Evolutionary conservation across 2,797 vertebrate species (phyloP).

Genomic region (Ptychobarbus kaznakovi): DNA sequence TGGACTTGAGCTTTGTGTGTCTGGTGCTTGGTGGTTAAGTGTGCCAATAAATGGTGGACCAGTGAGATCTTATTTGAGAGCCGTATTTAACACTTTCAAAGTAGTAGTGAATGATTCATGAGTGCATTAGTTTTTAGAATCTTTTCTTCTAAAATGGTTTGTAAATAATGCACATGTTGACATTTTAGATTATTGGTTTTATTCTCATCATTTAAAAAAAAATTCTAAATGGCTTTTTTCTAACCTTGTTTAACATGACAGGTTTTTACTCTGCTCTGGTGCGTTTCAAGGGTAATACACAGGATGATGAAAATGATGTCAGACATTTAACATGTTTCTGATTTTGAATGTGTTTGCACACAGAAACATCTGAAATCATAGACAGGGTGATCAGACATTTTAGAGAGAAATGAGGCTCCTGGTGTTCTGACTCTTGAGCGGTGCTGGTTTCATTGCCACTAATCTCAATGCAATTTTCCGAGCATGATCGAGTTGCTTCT

Average conservation of each 20-base stretch:
- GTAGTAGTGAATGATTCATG: background rate
- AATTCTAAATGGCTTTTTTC: constrained; percentile 39
- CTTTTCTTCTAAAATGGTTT: background rate
- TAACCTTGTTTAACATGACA: constrained; percentile 70
- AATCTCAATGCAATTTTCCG: constrained; percentile 32
- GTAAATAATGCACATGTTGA: background rate
- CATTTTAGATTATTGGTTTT: constrained; percentile 1
- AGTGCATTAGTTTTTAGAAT: background rate
- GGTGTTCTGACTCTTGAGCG: constrained; percentile 51
- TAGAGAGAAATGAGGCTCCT: constrained; percentile 40
- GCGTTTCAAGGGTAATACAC: constrained; percentile 56
- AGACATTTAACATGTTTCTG: constrained; percentile 5
- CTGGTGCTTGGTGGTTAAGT: constrained; percentile 11
- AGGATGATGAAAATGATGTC: constrained; percentile 8
- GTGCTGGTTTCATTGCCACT: constrained; percentile 54
- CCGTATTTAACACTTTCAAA: background rate
- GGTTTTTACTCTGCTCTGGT: constrained; percentile 65
- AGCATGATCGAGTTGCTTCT: constrained; percentile 42
- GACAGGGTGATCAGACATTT: constrained; percentile 14
- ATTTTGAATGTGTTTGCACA: background rate
- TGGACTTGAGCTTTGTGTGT: constrained; percentile 11
- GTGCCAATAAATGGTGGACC: background rate
- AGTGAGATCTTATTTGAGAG: background rate
- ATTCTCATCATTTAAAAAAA: background rate
- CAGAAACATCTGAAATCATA: constrained; percentile 23